Evolutionary conservation across 2,797 vertebrate genomes (phyloP).

Genomic region (Diplodus puntazzo): DNA sequence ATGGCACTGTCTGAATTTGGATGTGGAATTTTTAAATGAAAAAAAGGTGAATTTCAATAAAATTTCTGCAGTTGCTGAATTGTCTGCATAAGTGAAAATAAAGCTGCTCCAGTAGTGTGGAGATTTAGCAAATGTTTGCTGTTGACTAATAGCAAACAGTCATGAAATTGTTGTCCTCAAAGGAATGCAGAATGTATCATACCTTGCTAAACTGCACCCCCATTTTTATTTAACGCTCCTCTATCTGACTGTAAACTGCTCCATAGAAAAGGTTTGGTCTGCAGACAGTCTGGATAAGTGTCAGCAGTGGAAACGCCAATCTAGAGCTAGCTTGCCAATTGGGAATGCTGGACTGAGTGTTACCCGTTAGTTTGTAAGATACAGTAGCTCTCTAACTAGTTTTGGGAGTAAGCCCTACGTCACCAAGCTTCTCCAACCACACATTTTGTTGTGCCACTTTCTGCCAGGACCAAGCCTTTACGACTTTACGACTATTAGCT

Average conservation of each 20-base stretch:
- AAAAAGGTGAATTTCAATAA: not conserved
- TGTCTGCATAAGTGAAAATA: not conserved
- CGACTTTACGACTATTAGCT: not conserved
- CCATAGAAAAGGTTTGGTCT: not conserved
- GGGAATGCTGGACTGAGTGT: not conserved
- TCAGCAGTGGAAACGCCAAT: too few relatives aligned
- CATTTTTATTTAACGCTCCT: too few relatives aligned
- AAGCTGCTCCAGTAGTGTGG: not conserved
- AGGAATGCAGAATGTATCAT: too few relatives aligned
- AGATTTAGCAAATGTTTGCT: not conserved
- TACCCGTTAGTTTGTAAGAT: not conserved
- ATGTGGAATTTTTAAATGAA: not conserved
- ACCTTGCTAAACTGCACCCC: not conserved
- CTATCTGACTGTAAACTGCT: not conserved
- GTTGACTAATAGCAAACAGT: not conserved
- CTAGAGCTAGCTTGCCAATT: not conserved
- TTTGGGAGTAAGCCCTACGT: not conserved
- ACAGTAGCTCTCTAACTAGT: not conserved
- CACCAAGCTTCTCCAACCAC: not conserved
- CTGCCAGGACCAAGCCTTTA: too few relatives aligned
- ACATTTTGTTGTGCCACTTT: not conserved
- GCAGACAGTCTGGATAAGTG: not conserved
- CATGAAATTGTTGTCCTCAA: not conserved
- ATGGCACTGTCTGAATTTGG: not conserved
- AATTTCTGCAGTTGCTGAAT: not conserved